Evolutionary conservation across 2,888 invertebrate genomes (phyloP).

Genomic region (Torymus texanus): DNA sequence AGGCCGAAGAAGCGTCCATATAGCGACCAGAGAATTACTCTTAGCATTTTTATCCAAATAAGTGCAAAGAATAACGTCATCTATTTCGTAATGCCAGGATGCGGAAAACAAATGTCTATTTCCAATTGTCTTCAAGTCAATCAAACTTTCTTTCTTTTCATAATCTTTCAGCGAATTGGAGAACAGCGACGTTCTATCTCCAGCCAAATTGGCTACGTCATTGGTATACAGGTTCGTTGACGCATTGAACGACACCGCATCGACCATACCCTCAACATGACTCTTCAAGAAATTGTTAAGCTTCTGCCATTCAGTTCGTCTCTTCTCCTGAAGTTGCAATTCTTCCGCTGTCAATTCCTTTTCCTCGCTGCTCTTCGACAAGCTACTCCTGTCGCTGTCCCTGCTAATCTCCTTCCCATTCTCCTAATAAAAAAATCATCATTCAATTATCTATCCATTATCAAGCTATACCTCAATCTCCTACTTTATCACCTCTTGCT

Average conservation of each 20-base stretch:
- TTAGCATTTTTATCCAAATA: slow-evolving; percentile 58
- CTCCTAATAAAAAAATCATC: slow-evolving; percentile 17
- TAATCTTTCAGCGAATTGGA: slow-evolving; percentile 49
- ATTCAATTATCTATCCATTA: too few relatives aligned
- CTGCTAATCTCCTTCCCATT: background rate
- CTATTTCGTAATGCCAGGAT: slow-evolving; percentile 67
- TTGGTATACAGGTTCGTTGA: slow-evolving; percentile 67
- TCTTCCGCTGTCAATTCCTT: slow-evolving; percentile 49
- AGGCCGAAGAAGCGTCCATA: slow-evolving; percentile 66
- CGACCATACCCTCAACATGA: slow-evolving; percentile 60
- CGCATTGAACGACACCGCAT: slow-evolving; percentile 65
- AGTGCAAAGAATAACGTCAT: slow-evolving; percentile 62
- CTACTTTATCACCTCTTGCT: slow-evolving; percentile 19
- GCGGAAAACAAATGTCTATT: slow-evolving; percentile 66
- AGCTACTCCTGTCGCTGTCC: slow-evolving; percentile 27
- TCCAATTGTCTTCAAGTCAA: slow-evolving; percentile 62
- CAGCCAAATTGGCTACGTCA: slow-evolving; percentile 63
- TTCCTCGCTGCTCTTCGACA: slow-evolving; percentile 41
- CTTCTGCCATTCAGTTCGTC: slow-evolving; percentile 41
- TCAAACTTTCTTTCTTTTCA: slow-evolving; percentile 65
- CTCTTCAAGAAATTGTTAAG: slow-evolving; percentile 61
- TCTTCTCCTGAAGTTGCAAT: slow-evolving; percentile 52
- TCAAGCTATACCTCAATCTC: too few relatives aligned
- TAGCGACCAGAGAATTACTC: slow-evolving; percentile 51
- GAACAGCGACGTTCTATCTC: background rate